phyloP scores from a whole-genome alignment of 2,113 vertebrate genomes.

The Thermophis baileyi region DNA sequence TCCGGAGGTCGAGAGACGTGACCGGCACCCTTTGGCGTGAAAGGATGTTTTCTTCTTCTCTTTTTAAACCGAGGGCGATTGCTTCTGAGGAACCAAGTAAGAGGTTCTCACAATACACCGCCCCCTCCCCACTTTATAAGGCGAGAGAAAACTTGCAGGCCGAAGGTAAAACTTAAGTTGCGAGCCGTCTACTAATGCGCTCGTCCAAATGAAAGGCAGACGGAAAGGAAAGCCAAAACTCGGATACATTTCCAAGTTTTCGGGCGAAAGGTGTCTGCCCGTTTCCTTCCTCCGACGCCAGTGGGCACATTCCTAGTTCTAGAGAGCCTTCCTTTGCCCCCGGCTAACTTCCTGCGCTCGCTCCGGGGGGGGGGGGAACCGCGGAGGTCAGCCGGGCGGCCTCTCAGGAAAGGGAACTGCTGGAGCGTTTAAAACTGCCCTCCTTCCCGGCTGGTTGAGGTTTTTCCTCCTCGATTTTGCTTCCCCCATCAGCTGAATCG shows the following conservation, averaged over 20 bases:
- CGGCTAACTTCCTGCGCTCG: neutral
- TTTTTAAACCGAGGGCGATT: neutral
- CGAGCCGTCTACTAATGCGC: neutral
- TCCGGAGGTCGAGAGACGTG: neutral
- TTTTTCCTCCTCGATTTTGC: neutral
- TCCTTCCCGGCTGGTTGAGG: neutral
- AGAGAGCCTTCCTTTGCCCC: neutral
- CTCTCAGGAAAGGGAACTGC: neutral
- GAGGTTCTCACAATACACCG: too few species aligned
- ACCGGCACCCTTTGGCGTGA: neutral
- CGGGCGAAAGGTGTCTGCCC: neutral
- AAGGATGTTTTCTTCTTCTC: accelerated
- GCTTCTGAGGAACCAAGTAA: neutral
- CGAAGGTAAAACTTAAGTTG: neutral
- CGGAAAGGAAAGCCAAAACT: neutral
- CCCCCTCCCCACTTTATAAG: neutral
- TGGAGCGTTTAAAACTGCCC: neutral
- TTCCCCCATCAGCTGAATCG: neutral
- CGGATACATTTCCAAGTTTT: neutral
- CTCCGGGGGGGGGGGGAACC: neutral
- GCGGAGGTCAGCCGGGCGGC: neutral
- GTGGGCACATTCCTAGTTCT: neutral
- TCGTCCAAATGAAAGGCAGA: neutral
- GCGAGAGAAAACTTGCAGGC: neutral
- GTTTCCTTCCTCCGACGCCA: neutral